phyloP scores from a whole-genome alignment of 2,113 vertebrate species.

The Pygoscelis antarcticus region DNA sequence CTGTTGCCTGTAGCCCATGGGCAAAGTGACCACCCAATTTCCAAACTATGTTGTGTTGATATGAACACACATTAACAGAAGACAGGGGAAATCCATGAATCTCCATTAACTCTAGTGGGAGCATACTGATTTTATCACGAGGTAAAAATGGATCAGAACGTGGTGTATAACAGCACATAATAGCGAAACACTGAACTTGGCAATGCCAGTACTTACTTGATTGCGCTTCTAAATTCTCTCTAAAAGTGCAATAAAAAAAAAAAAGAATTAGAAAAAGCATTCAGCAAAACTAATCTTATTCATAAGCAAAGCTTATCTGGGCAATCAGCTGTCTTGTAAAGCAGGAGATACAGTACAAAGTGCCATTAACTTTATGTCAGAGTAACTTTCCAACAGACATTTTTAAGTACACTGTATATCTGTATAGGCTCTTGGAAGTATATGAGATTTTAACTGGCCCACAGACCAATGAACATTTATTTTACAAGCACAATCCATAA shows the following conservation, averaged over 20 bases:
- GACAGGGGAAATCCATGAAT: background rate
- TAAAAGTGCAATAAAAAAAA: constrained; percentile 34
- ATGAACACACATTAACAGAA: background rate
- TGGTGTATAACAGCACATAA: background rate
- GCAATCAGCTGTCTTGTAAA: background rate
- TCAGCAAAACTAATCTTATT: background rate
- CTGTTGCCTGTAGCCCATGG: background rate
- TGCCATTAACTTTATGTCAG: background rate
- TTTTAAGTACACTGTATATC: background rate
- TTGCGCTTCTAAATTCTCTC: background rate
- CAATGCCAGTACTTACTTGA: constrained; percentile 46
- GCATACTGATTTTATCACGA: background rate
- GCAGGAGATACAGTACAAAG: background rate
- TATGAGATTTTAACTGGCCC: background rate
- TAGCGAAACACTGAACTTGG: background rate
- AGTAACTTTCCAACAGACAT: background rate
- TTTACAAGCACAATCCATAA: background rate
- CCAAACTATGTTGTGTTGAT: background rate
- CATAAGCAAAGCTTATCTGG: background rate
- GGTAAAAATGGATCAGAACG: background rate
- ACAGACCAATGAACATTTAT: background rate
- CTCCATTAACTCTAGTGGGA: background rate
- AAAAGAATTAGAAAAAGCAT: constrained; percentile 8
- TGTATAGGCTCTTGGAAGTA: background rate
- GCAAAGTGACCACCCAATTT: background rate